Evolutionary conservation across 2,797 vertebrate genomes (phyloP).

Genomic region (Gymnothorax reevesii): DNA sequence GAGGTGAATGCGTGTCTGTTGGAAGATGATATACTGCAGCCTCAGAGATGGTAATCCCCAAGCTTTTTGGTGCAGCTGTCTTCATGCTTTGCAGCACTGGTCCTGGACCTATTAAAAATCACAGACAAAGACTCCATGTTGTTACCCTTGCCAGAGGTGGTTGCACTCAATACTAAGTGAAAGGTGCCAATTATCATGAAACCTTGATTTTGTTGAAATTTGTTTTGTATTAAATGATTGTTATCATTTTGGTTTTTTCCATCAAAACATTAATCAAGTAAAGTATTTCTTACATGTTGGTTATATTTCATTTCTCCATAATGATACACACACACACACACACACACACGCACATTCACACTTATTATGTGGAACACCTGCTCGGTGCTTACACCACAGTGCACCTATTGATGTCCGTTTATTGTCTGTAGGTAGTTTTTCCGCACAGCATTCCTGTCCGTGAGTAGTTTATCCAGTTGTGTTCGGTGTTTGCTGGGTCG

Average conservation of each 20-base stretch:
- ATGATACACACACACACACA: no score
- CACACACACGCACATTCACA: no score
- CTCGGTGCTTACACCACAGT: slow-evolving; percentile 19
- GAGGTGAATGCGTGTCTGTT: neutral
- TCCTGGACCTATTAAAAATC: slow-evolving; percentile 10
- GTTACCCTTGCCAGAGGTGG: no score
- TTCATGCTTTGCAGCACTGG: slow-evolving; percentile 37
- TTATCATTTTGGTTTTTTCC: no score
- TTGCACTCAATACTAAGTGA: no score
- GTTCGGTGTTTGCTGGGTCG: neutral
- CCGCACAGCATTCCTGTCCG: slow-evolving; percentile 16
- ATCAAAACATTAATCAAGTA: no score
- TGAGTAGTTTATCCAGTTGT: slow-evolving; percentile 8
- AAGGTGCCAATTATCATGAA: no score
- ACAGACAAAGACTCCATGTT: no score
- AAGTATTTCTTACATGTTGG: no score
- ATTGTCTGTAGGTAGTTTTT: slow-evolving; percentile 16
- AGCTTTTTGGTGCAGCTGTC: slow-evolving; percentile 34
- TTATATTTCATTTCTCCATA: no score
- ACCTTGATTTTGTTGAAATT: no score
- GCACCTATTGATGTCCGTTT: neutral
- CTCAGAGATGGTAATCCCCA: slow-evolving; percentile 35
- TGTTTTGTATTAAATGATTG: no score
- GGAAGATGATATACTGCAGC: slow-evolving; percentile 7
- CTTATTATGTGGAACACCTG: neutral